These are phyloP conservation scores for Tinamus guttatus DNA, from an alignment of 2,113 vertebrate species.

Conservation along the genomic window DNA sequence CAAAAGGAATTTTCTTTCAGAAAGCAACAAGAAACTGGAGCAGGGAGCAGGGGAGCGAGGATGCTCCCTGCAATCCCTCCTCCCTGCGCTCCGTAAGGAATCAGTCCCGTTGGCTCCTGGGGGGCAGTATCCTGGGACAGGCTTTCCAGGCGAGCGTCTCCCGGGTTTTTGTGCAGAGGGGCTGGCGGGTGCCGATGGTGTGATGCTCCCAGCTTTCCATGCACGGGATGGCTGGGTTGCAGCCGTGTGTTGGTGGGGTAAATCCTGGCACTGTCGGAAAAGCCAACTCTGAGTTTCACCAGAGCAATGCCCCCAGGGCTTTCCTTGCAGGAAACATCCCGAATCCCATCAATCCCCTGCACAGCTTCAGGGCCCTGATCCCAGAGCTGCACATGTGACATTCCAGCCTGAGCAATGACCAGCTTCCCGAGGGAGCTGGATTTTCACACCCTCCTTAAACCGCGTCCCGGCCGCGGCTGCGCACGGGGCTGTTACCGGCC, in stretches of 20 bases:
- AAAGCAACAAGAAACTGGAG: constrained; percentile 51
- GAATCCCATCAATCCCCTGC: no score
- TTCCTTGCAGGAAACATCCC: no score
- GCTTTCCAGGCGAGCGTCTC: neutral
- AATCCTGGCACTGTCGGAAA: neutral
- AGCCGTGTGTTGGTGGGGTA: no score
- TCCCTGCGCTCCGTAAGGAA: neutral
- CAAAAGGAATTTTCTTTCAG: constrained; percentile 57
- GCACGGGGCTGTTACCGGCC: neutral
- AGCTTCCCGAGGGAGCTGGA: neutral
- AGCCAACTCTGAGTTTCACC: neutral
- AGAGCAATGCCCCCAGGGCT: neutral
- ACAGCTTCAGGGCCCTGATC: neutral
- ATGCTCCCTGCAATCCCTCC: neutral
- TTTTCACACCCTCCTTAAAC: neutral
- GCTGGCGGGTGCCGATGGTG: no score
- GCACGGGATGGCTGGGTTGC: no score
- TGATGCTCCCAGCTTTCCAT: no score
- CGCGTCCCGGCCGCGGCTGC: no score
- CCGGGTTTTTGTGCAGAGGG: no score
- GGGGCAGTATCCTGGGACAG: neutral
- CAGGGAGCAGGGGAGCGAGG: neutral
- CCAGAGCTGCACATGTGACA: neutral
- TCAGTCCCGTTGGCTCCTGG: neutral
- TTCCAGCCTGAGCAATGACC: neutral